Evolutionary conservation across 2,113 vertebrate species (phyloP).

Genomic region (Heterocephalus glaber): DNA sequence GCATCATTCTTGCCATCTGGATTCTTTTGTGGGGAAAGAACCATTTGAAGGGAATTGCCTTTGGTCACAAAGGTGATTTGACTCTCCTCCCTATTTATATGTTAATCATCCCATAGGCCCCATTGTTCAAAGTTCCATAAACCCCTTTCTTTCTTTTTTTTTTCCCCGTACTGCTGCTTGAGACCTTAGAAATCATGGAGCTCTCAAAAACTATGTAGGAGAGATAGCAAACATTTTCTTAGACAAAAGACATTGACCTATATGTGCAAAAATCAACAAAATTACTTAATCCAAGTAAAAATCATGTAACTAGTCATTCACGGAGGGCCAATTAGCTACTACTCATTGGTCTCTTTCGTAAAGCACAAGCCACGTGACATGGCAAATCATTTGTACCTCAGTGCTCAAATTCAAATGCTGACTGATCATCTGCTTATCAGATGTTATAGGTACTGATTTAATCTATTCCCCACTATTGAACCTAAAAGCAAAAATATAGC

Average conservation of each 20-base stretch:
- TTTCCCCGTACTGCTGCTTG: background rate
- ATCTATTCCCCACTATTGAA: background rate
- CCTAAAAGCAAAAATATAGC: conserved; percentile 2
- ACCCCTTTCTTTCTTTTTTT: conserved; percentile 52
- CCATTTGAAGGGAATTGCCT: conserved; percentile 84
- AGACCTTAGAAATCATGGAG: conserved; percentile 28
- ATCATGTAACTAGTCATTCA: background rate
- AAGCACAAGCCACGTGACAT: background rate
- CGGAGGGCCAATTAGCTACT: background rate
- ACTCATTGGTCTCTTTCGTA: background rate
- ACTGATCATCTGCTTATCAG: background rate
- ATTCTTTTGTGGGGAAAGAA: conserved; percentile 83
- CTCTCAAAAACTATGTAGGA: background rate
- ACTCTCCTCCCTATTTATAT: conserved; percentile 84
- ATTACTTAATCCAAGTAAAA: conserved; percentile 22
- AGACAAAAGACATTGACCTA: background rate
- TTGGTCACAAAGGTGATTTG: conserved; percentile 84
- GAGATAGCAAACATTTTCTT: background rate
- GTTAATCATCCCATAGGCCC: conserved; percentile 82
- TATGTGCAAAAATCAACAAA: background rate
- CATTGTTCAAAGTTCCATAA: conserved; percentile 83
- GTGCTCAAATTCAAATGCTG: background rate
- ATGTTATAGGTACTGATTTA: background rate
- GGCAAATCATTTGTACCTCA: background rate
- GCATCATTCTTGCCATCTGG: conserved; percentile 90